Evolutionary conservation across 2,888 invertebrate species (phyloP), one percentile per base, ranked within the genome.

Genomic region (Cerceris rybyensis): DNA sequence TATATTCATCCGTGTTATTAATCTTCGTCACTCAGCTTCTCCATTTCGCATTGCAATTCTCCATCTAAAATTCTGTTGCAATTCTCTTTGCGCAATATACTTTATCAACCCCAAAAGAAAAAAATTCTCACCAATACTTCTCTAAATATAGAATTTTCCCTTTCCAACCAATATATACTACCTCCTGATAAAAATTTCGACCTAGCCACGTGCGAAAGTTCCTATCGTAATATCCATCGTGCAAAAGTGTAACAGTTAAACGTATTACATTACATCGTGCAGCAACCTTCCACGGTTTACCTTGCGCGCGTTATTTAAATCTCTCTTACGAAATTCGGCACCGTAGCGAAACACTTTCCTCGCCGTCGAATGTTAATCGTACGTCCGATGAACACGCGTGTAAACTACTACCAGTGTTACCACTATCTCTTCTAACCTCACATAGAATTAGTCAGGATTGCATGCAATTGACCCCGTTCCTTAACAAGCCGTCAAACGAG

Each of bases 401-500:
- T 28, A 28, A 28, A 28, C 28, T 28, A 69, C 74, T 70, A 75
- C 80, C 54, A 67, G 80, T 70, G 73, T 81, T 79, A 73, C 72
- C 70, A 81, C 83, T 80, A 82, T 84, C 86, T 58, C 80, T 85
- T 43, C 70, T 78, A 81, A 79, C 80, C 75, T 65, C 68, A 66
- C 73, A 73, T 73, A 64, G 81, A 84, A 84, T 86, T 79, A 81
- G 81, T 77, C 70, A 77, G 73, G 82, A 84, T 87, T 85, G 85
- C 83, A 88, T 87, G 76, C 65, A 81, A 88, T 88, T 88, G 85
- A 86, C 88, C 88, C 54, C 68, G 78, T 87, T 88, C 80, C 81
- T 74, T 81, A 84, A 80, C 83, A 75, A 88, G 83, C 78, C 79
- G 82, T 75, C 87, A 74, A 86, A 86, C 86, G 55, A 76, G 82